Evolutionary conservation across 1,140 invertebrate genomes (phyloP).

Genomic region (Leptopilina boulardi): DNA sequence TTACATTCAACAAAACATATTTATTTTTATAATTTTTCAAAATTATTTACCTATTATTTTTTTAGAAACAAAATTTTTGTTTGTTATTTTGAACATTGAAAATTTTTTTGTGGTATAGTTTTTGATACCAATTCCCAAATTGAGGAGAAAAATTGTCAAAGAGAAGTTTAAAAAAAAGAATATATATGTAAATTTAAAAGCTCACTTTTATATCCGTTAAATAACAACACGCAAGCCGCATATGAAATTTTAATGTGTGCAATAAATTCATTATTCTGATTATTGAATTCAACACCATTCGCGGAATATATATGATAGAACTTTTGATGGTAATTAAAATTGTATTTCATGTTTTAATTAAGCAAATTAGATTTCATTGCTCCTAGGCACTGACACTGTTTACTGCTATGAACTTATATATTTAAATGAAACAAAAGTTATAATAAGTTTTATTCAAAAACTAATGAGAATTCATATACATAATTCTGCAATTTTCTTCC

Average conservation of each 20-base stretch:
- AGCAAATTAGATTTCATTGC: background rate
- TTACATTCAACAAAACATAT: too few species aligned
- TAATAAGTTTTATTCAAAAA: background rate
- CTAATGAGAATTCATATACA: too few species aligned
- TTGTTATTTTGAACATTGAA: too few species aligned
- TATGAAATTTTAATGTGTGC: conserved; percentile 38
- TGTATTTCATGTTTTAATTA: conserved; percentile 27
- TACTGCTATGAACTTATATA: background rate
- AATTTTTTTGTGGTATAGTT: too few species aligned
- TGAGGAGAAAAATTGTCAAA: background rate
- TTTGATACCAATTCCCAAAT: too few species aligned
- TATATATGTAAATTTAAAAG: conserved; percentile 22
- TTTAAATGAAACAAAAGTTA: background rate
- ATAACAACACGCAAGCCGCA: conserved; percentile 35
- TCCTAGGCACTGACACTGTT: background rate
- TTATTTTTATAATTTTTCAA: too few species aligned
- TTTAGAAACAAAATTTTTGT: too few species aligned
- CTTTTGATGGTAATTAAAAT: conserved; percentile 18
- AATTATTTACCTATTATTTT: too few species aligned
- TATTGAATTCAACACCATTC: conserved; percentile 39
- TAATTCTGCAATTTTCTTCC: too few species aligned
- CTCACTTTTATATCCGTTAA: conserved; percentile 32
- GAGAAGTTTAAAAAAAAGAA: background rate
- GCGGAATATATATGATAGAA: conserved; percentile 6
- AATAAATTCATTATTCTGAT: conserved; percentile 45